Conservation (phyloP, 2,113 vertebrate species). For the Asarcornis scutulata region DNA sequence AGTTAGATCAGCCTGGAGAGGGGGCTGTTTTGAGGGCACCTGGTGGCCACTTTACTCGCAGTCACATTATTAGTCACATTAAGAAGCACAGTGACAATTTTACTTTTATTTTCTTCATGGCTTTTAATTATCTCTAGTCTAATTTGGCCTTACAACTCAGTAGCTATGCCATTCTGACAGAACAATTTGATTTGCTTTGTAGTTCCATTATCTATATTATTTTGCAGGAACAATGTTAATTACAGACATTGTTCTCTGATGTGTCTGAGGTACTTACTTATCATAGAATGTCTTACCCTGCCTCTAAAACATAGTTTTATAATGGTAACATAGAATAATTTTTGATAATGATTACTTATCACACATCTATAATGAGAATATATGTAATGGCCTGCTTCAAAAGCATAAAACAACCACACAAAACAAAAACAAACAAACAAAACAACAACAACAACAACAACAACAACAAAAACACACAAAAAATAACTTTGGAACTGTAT, state of each 20-base stretch:
- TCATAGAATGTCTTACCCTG: neutral
- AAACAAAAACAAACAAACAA: neutral
- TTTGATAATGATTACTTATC: neutral
- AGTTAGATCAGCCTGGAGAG: neutral
- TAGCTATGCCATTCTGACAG: neutral
- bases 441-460: no score
- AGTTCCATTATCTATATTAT: neutral
- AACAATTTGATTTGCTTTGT: neutral
- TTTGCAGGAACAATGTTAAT: neutral
- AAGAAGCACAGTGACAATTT: neutral
- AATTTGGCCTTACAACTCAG: neutral
- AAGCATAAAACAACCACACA: neutral
- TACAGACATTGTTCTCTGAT: neutral
- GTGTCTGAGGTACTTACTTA: neutral
- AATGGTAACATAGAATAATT: neutral
- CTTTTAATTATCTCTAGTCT: neutral
- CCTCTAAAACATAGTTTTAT: neutral
- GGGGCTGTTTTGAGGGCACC: rapidly evolving
- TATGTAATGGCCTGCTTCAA: neutral
- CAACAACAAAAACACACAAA: neutral
- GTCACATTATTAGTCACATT: neutral
- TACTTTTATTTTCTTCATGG: neutral
- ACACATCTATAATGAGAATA: neutral
- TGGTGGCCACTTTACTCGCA: neutral
- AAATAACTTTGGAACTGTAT: neutral